Base-by-base conservation (phyloP, 2,888 invertebrate species). In the Caradrina kadenii region DNA sequence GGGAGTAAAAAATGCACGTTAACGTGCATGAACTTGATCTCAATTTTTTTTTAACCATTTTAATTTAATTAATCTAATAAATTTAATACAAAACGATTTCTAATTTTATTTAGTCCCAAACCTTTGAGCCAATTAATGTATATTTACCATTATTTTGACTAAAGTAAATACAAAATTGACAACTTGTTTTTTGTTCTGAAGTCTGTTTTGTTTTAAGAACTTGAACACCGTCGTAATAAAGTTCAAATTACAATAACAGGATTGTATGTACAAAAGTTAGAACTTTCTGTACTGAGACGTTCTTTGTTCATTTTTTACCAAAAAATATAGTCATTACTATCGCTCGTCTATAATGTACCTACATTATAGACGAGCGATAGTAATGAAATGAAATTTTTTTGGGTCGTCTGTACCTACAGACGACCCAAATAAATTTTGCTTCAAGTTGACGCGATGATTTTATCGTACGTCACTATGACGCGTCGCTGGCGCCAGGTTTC, bases 391-490 rank as follows among this genome's bases (percentile, higher is more conserved):
- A n/a, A n/a, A n/a, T n/a, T n/a, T n/a, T n/a, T n/a, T n/a, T n/a
- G n/a, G n/a, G n/a, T n/a, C n/a, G n/a, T n/a, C n/a, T n/a, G 19
- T 49, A 42, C 42, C 17, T 22, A 45, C 2, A 35, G 45, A 58
- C 21, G 19, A 35, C 39, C 48, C 52, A 63, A 79, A 79, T 76
- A 59, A 60, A 31, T 45, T 11, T 50, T 63, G 48, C 75, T 42
- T 53, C 31, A 63, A 48, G 5, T 60, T 55, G 66, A 58, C 58
- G 17, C 35, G 15, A 54, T 68, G 62, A 53, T 39, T 26, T 26
- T 48, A 39, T n/a, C 31, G 7, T 42, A 56, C 67, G 80, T 74
- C 66, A 79, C 19, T 6, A 54, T 59, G 66, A 60, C 79, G 79
- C 21, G 21, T 35, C 75, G 53, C 49, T 8, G 74, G 69, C 81